Evolutionary conservation across 64 coral and sea anemone species (phyloP).

Genomic region (Dendronephthya gigantea): DNA sequence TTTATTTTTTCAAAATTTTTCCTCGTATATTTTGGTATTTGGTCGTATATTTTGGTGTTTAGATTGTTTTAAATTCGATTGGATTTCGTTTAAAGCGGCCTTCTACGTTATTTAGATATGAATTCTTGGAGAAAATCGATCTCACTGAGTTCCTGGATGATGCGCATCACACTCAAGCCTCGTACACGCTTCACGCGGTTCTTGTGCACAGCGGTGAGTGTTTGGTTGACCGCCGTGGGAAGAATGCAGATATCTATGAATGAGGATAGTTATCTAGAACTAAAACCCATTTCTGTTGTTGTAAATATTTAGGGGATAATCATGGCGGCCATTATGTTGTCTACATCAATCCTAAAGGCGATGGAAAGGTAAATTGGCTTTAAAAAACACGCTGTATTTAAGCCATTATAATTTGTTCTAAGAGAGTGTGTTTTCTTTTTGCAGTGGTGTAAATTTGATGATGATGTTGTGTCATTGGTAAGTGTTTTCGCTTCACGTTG

Average conservation of each 20-base stretch:
- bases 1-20: too few relatives aligned
- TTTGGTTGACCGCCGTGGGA: not conserved
- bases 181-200: slow-evolving; percentile 89
- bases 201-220: slow-evolving; percentile 98
- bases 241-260: not conserved
- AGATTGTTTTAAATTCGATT: not conserved
- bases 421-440: slow-evolving; percentile 9
- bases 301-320: slow-evolving; percentile 61
- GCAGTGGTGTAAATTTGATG: slow-evolving; percentile 99
- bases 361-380: slow-evolving; percentile 58
- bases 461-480: slow-evolving; percentile 97
- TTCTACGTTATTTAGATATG: slow-evolving; percentile 55
- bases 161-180: slow-evolving; percentile 41
- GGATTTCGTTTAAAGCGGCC: not conserved
- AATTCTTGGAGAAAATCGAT: slow-evolving; percentile 94
- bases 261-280: too few relatives aligned
- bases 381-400: not conserved
- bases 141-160: slow-evolving; percentile 81
- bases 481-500: not conserved
- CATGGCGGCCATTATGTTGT: slow-evolving; percentile 99
- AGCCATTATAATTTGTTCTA: not conserved
- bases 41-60: too few relatives aligned
- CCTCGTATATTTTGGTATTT: too few relatives aligned
- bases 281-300: not conserved
- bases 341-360: slow-evolving; percentile 91